Evolutionary conservation across 1,140 invertebrate genomes (phyloP).

Genomic region (Notospermus geniculatus): DNA sequence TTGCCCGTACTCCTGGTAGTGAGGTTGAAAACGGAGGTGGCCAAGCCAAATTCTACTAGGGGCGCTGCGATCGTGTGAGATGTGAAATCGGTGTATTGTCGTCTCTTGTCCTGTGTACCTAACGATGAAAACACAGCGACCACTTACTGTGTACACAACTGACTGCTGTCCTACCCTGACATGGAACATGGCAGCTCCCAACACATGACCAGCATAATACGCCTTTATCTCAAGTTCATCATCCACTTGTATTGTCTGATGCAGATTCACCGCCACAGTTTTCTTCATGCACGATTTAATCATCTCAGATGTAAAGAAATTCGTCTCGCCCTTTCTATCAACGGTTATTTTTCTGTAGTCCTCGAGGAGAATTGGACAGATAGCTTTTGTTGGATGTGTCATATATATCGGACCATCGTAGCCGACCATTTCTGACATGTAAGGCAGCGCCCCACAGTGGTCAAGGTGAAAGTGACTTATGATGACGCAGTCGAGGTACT

Average conservation of each 20-base stretch:
- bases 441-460: constrained; percentile 97
- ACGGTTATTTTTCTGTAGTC: constrained; percentile 82
- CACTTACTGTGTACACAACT: constrained; percentile 90
- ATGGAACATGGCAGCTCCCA: constrained; percentile 99
- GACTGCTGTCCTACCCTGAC: constrained; percentile 92
- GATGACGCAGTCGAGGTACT: constrained; percentile 96
- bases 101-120: too few relatives aligned
- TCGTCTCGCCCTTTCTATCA: constrained; percentile 95
- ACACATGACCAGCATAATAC: constrained; percentile 98
- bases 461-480: constrained; percentile 99
- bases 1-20: too few relatives aligned
- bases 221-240: constrained; percentile 97
- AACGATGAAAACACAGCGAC: neutral
- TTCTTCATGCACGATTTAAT: constrained; percentile 99
- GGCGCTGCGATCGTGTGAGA: too few relatives aligned
- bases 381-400: constrained; percentile 99
- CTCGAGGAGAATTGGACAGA: constrained; percentile 90
- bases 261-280: constrained; percentile 93
- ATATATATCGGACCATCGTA: constrained; percentile 99
- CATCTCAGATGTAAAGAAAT: constrained; percentile 98
- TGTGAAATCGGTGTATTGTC: too few relatives aligned
- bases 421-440: constrained; percentile 97
- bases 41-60: too few relatives aligned
- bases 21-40: too few relatives aligned
- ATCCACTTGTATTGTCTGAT: constrained; percentile 96